Percentiles rank a stretch among this genome's conserved stretches.
Evolutionary conservation across 2,797 vertebrate genomes (phyloP).

Genomic region (Melanotaenia maccullochi): DNA sequence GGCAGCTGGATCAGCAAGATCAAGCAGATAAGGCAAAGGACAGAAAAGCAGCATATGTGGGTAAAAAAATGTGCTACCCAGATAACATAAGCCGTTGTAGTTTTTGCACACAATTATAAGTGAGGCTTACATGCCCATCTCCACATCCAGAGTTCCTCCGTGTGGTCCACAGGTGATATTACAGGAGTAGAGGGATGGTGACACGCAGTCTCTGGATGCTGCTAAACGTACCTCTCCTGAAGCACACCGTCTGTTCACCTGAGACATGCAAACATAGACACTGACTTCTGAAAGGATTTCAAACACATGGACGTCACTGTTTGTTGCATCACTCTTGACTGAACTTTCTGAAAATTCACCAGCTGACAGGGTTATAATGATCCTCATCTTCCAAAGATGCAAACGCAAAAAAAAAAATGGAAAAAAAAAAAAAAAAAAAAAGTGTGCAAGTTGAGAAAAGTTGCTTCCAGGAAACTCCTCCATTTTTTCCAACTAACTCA

Average conservation of each 20-base stretch:
- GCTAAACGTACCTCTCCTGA: slow-evolving; percentile 86
- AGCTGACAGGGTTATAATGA: not conserved
- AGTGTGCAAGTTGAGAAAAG: not conserved
- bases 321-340: slow-evolving; percentile 36
- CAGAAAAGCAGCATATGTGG: slow-evolving; percentile 6
- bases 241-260: slow-evolving; percentile 88
- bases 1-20: slow-evolving; percentile 81
- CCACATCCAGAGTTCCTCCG: slow-evolving; percentile 84
- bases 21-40: slow-evolving; percentile 25
- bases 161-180: slow-evolving; percentile 81
- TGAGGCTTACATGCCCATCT: slow-evolving; percentile 90
- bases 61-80: not conserved
- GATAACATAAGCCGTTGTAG: not conserved
- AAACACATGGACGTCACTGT: slow-evolving; percentile 28
- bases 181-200: slow-evolving; percentile 82
- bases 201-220: slow-evolving; percentile 84
- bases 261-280: slow-evolving; percentile 29
- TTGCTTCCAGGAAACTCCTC: not conserved
- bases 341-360: not conserved
- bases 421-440: not conserved
- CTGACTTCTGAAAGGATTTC: slow-evolving; percentile 3
- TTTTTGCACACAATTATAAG: slow-evolving; percentile 4
- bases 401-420: not conserved
- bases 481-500: too few relatives aligned
- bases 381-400: not conserved